Evolutionary conservation across 2,888 invertebrate genomes (phyloP), one percentile per base, ranked within the genome.

Genomic region (Scaptomyza polygonia): DNA sequence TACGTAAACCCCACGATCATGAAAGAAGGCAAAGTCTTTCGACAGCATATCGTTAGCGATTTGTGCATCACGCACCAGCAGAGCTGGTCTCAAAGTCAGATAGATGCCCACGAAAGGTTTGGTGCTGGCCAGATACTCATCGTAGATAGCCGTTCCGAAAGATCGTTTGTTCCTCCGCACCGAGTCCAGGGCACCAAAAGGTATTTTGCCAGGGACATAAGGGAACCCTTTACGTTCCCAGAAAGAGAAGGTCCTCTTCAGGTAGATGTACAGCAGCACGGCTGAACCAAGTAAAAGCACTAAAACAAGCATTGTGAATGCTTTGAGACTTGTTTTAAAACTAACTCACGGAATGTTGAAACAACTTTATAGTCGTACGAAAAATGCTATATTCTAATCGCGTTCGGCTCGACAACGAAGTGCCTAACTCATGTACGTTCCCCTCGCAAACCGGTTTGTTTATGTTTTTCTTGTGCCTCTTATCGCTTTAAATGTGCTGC

Each of bases 21-120:
- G 93, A 78, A 95, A 95, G 86, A 94, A 91, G 16, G 92, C 92
- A 75, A 95, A 95, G 83, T 95, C 95, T 82, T 93, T 93, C 18
- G 93, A 92, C 62, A 95, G 84, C 18, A 95, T 92, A 59, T 93
- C 92, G 78, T 94, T 93, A 0, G 94, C 93, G 62, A 95, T 84
- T 30, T 94, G 93, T 7, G 94, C 93, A 89, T 95, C 94, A 53
- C 95, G 92, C 1, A 95, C 91, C 42, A 95, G 86, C 43, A 95
- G 88, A 7, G 94, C 94, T 0, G 94, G 95, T 34, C 93, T 92
- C 69, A 93, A 92, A 36, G 95, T 93, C 55, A 94, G 93, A 81
- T 95, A 95, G 83, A 95, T 91, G 0, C 95, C 95, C 0, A 94
- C 87, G 52, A 92, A 92, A 61, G 90, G 90, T 12, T 89, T 81